Evolutionary conservation across 2,113 vertebrate genomes (phyloP).

Genomic region (Apteryx owenii): DNA sequence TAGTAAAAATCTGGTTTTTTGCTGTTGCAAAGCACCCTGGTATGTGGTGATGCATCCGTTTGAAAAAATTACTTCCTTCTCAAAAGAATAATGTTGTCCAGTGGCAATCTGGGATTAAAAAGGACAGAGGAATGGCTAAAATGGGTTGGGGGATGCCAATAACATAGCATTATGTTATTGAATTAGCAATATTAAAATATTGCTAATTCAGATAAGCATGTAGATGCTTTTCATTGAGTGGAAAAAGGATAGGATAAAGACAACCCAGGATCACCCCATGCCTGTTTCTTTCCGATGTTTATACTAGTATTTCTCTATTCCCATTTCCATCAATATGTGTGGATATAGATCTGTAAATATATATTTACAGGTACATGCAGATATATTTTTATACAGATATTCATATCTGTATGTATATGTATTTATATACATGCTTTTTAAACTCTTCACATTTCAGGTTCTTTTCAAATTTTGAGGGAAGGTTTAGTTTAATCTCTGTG

Average conservation of each 20-base stretch:
- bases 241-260: not conserved
- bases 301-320: not conserved
- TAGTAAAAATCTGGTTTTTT: not conserved
- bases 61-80: not conserved
- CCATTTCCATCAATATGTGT: not conserved
- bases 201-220: not conserved
- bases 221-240: not conserved
- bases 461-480: not conserved
- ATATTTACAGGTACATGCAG: not conserved
- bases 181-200: no score
- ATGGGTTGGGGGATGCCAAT: not conserved
- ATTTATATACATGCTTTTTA: not conserved
- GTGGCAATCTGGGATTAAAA: not conserved
- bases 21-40: not conserved
- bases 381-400: not conserved
- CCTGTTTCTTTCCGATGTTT: not conserved
- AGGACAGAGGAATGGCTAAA: not conserved
- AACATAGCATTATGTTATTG: no score
- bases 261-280: not conserved
- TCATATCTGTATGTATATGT: not conserved
- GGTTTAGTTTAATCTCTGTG: not conserved
- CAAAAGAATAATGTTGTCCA: not conserved
- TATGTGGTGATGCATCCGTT: not conserved
- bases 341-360: not conserved
- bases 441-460: not conserved